Evolutionary conservation across 1,140 invertebrate genomes (phyloP).

Genomic region (Microplitis mediator): DNA sequence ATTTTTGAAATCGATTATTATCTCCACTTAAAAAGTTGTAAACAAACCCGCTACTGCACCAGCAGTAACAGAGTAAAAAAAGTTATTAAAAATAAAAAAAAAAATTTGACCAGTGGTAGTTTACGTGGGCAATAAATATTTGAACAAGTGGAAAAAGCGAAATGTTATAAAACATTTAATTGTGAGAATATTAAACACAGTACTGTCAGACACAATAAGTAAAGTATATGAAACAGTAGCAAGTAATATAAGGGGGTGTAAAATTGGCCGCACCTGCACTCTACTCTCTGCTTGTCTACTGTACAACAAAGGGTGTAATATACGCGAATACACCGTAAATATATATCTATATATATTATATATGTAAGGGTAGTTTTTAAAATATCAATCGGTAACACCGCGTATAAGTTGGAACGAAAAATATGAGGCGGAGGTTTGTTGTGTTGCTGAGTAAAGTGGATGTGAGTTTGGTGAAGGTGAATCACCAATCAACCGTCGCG

Average conservation of each 20-base stretch:
- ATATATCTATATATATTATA: neutral
- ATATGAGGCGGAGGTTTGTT: neutral
- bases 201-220: neutral
- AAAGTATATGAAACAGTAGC: neutral
- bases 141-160: neutral
- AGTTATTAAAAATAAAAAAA: no score
- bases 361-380: neutral
- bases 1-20: no score
- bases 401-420: neutral
- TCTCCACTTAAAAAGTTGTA: no score
- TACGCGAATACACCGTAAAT: no score
- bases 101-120: no score
- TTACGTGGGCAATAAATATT: no score
- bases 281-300: neutral
- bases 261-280: constrained; percentile 1
- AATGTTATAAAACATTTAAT: neutral
- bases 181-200: constrained; percentile 1
- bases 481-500: constrained; percentile 44
- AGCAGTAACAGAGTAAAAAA: no score
- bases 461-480: constrained; percentile 33
- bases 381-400: neutral
- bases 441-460: no score
- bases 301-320: neutral
- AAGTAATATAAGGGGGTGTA: neutral
- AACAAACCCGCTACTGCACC: no score